Evolutionary conservation across 2,113 vertebrate genomes (phyloP), one percentile per base, ranked within the genome.

Genomic region (Myrmecobius fasciatus): DNA sequence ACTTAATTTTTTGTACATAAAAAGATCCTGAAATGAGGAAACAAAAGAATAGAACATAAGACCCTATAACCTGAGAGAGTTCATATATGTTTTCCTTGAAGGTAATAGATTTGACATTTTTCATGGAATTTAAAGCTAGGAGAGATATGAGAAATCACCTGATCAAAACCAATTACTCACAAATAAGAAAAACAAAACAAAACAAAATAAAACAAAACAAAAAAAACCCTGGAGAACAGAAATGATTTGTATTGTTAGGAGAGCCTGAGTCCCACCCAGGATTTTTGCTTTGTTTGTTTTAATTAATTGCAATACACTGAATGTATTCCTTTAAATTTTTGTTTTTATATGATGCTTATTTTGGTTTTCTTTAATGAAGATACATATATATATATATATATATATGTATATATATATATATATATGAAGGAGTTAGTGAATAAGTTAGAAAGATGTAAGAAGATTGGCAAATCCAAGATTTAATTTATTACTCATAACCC

Each of bases 31-130:
- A 31, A 12, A 90, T 96, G 36, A 8, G 20, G 53, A 22, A n/a
- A 91, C 3, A 11, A 25, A 46, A 54, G 24, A n/a, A 8, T 11
- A 89, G 24, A 94, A 47, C 31, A 11, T 56, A 26, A 67, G 31
- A 56, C 52, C 9, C 94, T 56, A 2, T 11, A 14, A 88, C 47
- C 14, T 17, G 36, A 96, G 26, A 93, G 11, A 52, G 12, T 92
- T 46, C 88, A 25, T 89, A 43, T 10, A 94, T 92, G 10, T 94
- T 96, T 91, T 60, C 67, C 25, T 89, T 89, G n/a, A 8, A 92
- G 43, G 0, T 88, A 89, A 53, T 92, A 24, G 43, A 3, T 93
- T 91, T 92, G 90, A 20, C 8, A 89, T 56, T 3, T 91, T 93
- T 95, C 17, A 49, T 49, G 8, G 52, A 36, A 20, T n/a, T n/a